Base-by-base conservation (phyloP, 2,888 invertebrate species). In the Drosophila macrospina region DNA sequence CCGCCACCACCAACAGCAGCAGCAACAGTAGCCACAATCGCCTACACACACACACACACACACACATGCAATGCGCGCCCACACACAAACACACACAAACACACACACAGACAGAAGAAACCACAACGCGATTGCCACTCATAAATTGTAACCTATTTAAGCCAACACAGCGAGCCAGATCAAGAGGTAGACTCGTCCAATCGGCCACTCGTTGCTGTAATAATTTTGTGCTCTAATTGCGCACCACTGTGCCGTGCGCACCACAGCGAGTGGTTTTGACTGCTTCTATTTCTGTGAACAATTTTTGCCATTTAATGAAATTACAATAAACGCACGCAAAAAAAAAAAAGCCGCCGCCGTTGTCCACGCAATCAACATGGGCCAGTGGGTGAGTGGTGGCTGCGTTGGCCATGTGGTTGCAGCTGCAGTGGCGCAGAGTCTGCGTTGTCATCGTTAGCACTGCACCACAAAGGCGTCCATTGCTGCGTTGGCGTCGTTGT, bases 81-180 rank as follows among this genome's bases (percentile, higher is more conserved):
- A 20, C 55, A 24, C 20, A 28, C 51, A 28, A 1, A 5, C 28
- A 44, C 57, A 51, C 37, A 32, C 52, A 20, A 20, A 1, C 20
- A 20, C 20, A 13, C 51, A 73, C 41, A 51, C 32, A 16, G 36
- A n/a, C n/a, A n/a, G n/a, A n/a, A n/a, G n/a, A n/a, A 44, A 55
- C 65, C 66, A 42, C 81, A 65, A 54, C 51, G 75, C 61, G 55
- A 63, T 61, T 72, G 73, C 74, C 71, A 74, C 88, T 88, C 84
- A 85, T 85, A 85, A 85, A 85, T 85, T 89, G 82, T 74, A 89
- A 82, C 89, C 84, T 74, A 85, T 85, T 85, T 89, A n/a, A n/a
- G n/a, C n/a, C n/a, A n/a, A n/a, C n/a, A n/a, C n/a, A n/a, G n/a
- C n/a, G n/a, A n/a, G n/a, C n/a, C n/a, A n/a, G n/a, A n/a, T n/a